Evolutionary conservation across 2,888 invertebrate species (phyloP), one percentile per base, ranked within the genome.

Genomic region (Patella caerulea): DNA sequence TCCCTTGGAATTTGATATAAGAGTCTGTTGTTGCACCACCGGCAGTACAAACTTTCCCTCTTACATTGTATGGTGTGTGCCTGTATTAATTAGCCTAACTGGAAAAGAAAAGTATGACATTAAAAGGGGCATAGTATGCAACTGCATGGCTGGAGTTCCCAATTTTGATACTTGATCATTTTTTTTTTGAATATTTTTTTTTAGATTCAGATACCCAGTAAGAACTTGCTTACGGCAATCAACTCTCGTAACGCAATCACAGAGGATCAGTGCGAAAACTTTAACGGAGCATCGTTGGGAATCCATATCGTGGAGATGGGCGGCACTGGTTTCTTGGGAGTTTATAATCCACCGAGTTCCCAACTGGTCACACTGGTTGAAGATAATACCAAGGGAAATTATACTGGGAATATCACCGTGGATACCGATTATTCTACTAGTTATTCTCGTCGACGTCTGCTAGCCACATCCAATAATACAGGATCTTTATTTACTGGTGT

Each of bases 401-500:
- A 86, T 69, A 83, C 84, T 12, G 85, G 84, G 12, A 88, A 87
- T 79, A 84, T 86, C 34, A 85, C 88, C 1, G 59, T 70, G 3
- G 88, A 87, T 73, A 86, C 86, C 29, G 53, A 72, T 17, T 79
- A 76, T 59, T 80, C 79, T 29, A 77, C 79, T 54, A 74, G 69
- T 19, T 34, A 52, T 14, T 78, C 76, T 5, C 80, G 88, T 4
- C 87, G 90, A 34, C 85, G 88, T 0, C 84, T 89, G 24, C 82
- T 90, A 76, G 87, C 89, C 0, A 83, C 87, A 0, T 85, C 86
- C 9, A 78, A 76, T 3, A 83, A 84, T 12, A 78, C 81, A 9
- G 85, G 86, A 3, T 86, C 89, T 4, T 78, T 82, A 59, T 89
- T 88, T 81, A 79, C 83, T 15, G 91, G 90, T 9, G 86, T 91